Conservation (phyloP, 1,140 invertebrate species). For the Solen grandis region DNA sequence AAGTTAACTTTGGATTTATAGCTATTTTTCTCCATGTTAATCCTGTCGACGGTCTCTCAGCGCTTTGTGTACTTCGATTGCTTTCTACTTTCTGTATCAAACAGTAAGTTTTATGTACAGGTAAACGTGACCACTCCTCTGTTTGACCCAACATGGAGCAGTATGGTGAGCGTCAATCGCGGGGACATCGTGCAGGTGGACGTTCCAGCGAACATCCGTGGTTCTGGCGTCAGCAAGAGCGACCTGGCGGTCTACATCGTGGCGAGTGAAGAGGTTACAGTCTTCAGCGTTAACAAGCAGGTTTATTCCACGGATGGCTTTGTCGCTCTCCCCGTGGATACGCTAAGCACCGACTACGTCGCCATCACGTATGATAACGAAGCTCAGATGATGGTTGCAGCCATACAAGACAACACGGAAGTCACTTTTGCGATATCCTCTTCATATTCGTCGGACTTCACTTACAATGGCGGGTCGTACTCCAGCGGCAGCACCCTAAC, state of each 20-base stretch:
- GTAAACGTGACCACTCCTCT: constrained; percentile 51
- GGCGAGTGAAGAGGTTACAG: constrained; percentile 52
- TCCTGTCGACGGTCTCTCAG: too few relatives aligned
- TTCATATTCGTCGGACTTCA: neutral
- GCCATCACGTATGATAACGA: constrained; percentile 39
- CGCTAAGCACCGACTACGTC: constrained; percentile 61
- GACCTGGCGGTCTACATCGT: constrained; percentile 37
- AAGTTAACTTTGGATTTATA: too few relatives aligned
- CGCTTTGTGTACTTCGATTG: too few relatives aligned
- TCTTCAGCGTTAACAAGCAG: constrained; percentile 62
- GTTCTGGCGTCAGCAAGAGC: neutral
- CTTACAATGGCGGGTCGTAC: constrained; percentile 39
- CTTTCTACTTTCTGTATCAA: too few relatives aligned
- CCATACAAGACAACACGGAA: constrained; percentile 34
- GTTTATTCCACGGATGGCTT: constrained; percentile 63
- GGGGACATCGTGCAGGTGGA: constrained; percentile 10
- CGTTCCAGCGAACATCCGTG: constrained; percentile 16
- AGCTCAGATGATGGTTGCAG: constrained; percentile 37
- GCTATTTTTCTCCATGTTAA: too few relatives aligned
- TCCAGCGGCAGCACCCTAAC: constrained; percentile 32
- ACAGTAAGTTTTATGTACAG: neutral
- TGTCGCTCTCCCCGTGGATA: constrained; percentile 62
- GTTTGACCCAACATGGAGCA: neutral
- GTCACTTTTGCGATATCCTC: constrained; percentile 43
- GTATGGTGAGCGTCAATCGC: neutral